Base-by-base conservation (phyloP, 2,888 invertebrate genomes). In the Sinelater perroti region DNA sequence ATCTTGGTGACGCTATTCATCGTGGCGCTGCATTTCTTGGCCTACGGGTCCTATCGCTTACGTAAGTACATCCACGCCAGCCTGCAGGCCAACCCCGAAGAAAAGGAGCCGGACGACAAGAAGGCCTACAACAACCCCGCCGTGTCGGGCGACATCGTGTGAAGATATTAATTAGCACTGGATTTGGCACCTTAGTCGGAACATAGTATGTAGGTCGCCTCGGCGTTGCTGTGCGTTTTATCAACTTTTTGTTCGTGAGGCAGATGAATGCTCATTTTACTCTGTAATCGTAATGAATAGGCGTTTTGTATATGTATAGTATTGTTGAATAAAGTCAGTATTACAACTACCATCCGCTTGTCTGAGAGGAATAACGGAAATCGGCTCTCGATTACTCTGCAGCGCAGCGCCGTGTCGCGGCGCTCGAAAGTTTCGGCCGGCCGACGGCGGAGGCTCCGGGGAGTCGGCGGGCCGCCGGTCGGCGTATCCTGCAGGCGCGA, bases 1-100 rank as follows among this genome's bases (percentile, higher is more conserved):
- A 71, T 84, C 0, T 82, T 83, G 3, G 85, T 87, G 13, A 79
- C 86, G 0, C 63, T 84, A 0, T 82, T 86, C 66, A 78, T 89
- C 28, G 72, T 86, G 11, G 55, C 87, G 21, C 73, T 89, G 16
- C 89, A 91, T 74, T 74, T 82, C 14, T 50, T 85, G 5, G 78
- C 85, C 13, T 86, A 84, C 61, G 73, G 80, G 18, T 65, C 89
- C 3, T 80, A 83, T 20, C 77, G 80, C 7, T 70, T 79, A 13
- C 65, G 72, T 52, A 61, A 60, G 35, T 65, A 53, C 33, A 21
- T 70, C 33, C 60, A 70, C 60, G 60, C 64, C 30, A 56, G 55
- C 33, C 58, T 10, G 44, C 60, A 10, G 35, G 36, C n/a, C 36
- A 13, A 38, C n/a, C 55, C 47, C 33, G 35, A 50, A 17, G 45